Evolutionary conservation across 2,113 vertebrate genomes (phyloP).

Genomic region (Dasyornis broadbenti): DNA sequence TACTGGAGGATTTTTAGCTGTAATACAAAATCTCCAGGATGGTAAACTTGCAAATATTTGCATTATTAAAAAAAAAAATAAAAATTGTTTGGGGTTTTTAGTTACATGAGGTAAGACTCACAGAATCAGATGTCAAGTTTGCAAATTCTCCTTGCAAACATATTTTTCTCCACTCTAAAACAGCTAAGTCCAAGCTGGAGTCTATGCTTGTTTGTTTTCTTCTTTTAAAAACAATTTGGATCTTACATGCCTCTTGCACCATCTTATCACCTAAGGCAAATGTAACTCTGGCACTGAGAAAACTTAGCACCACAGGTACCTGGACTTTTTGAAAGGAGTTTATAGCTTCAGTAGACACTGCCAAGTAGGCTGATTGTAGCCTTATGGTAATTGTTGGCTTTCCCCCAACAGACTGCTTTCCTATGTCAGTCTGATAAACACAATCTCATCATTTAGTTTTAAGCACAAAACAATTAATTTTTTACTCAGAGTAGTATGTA

Average conservation of each 20-base stretch:
- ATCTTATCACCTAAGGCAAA: constrained; percentile 31
- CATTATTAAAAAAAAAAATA: background rate
- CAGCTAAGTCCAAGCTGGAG: background rate
- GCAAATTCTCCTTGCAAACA: background rate
- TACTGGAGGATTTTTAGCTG: background rate
- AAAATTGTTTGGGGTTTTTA: background rate
- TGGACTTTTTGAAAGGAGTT: constrained; percentile 37
- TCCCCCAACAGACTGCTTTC: background rate
- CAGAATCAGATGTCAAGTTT: background rate
- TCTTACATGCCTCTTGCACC: background rate
- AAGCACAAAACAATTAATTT: background rate
- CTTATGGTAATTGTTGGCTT: constrained; percentile 44
- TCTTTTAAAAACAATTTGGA: background rate
- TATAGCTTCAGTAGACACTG: constrained; percentile 9
- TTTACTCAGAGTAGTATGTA: background rate
- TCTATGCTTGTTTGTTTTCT: background rate
- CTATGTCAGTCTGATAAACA: background rate
- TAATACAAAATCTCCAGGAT: background rate
- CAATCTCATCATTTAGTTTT: background rate
- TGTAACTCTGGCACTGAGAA: constrained; percentile 17
- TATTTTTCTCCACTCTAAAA: background rate
- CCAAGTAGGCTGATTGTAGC: constrained; percentile 51
- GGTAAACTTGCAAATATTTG: background rate
- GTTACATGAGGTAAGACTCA: background rate
- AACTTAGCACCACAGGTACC: constrained; percentile 27